Evolutionary conservation across 2,888 invertebrate genomes (phyloP), one percentile per base, ranked within the genome.

Genomic region (Dascillus cervinus): DNA sequence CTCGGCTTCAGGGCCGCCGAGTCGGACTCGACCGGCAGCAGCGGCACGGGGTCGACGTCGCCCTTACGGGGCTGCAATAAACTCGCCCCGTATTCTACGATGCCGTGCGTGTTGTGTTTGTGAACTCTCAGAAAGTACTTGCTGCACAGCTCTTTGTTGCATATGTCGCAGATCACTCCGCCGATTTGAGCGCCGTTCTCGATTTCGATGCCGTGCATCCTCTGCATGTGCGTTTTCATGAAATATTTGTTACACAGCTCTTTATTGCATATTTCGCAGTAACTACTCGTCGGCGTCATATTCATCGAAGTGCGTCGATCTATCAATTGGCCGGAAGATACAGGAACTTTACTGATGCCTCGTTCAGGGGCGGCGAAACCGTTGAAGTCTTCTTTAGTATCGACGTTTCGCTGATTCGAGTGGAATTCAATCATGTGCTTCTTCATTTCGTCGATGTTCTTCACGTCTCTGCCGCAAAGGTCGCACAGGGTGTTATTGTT

Each of bases 171-270:
- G 25, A 92, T 86, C 4, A 91, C 92, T 11, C 92, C 92, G 3
- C 91, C 91, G 20, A 91, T 84, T 61, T 88, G 89, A 17, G 90
- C 85, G 11, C 89, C 90, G 55, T 88, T 89, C 65, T 91, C 90
- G 27, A 92, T 82, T 59, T 90, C 89, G 52, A 92, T 92, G 23
- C 91, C 91, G 65, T 92, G 98, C 90, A 98, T 96, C 60, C 95
- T 82, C 60, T 94, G 85, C 91, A 96, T 96, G 70, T 98, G 98
- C 1, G 96, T 97, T 63, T 96, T 92, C 85, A 98, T 90, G 66
- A 98, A 98, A 64, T 98, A 98, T 66, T 98, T 98, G 71, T 98
- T 98, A 71, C 97, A 98, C 49, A 98, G 70, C 67, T 97, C 95
- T 66, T 96, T 96, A 70, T 96, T 95, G 67, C 96, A 96, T 43